These are phyloP conservation scores for Rotaria macrura DNA, from an alignment of 2,888 invertebrate genomes.

Conservation along the genomic window DNA sequence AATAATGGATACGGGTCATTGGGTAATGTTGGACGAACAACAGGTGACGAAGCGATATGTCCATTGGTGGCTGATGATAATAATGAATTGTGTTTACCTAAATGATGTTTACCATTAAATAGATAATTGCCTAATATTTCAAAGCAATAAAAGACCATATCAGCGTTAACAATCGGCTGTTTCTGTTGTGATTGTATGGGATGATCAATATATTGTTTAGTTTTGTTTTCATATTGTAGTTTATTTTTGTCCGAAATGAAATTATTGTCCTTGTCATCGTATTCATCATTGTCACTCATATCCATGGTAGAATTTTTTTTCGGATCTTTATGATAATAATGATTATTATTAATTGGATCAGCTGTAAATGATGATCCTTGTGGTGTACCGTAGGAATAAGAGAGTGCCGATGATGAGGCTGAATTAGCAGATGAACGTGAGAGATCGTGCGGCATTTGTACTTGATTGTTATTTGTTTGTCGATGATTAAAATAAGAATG, in stretches of 20 bases:
- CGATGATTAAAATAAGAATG: not conserved
- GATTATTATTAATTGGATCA: not conserved
- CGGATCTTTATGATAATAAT: not conserved
- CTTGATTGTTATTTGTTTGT: not conserved
- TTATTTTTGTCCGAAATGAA: not conserved
- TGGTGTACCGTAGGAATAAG: not conserved
- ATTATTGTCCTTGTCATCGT: not conserved
- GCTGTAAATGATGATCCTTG: not conserved
- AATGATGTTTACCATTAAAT: constrained; percentile 4
- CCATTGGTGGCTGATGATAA: not conserved
- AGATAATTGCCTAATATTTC: constrained; percentile 30
- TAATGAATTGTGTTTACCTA: not conserved
- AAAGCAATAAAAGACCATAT: constrained; percentile 33
- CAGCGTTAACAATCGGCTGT: constrained; percentile 24
- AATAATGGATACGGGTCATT: constrained; percentile 65
- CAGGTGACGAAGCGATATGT: not conserved
- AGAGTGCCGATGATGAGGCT: not conserved
- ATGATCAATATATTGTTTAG: not conserved
- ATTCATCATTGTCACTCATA: not conserved
- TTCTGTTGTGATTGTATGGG: not conserved
- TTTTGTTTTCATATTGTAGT: not conserved
- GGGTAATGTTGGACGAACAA: not conserved
- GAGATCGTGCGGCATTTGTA: not conserved
- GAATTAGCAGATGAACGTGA: not conserved
- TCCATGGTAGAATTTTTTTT: not conserved